These are phyloP conservation scores for Mythimna lalbum DNA, from an alignment of 2,888 invertebrate genomes.

Conservation along the genomic window DNA sequence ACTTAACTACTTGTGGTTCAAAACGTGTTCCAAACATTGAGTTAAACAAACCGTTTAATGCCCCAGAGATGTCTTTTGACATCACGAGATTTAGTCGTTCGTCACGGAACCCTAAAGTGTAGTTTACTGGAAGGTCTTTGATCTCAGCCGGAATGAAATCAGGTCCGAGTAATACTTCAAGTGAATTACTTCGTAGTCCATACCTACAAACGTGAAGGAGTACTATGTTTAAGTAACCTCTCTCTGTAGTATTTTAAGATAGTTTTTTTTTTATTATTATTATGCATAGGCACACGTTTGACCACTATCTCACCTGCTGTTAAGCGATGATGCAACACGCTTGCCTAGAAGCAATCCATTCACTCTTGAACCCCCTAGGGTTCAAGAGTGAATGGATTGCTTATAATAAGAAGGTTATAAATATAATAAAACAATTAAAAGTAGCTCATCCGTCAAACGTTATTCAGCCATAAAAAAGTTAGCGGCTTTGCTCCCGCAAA, in stretches of 20 bases:
- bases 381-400: too few relatives aligned
- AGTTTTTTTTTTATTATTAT: not conserved
- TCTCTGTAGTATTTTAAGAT: not conserved
- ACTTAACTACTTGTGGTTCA: not conserved
- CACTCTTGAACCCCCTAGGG: too few relatives aligned
- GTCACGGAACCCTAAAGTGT: slow-evolving; percentile 10
- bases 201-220: slow-evolving; percentile 6
- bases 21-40: not conserved
- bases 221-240: not conserved
- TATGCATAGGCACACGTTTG: too few relatives aligned
- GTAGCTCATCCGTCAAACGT: too few relatives aligned
- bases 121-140: slow-evolving; percentile 24
- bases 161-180: slow-evolving; percentile 10
- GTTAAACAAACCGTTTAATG: not conserved
- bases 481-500: too few relatives aligned
- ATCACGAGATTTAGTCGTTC: not conserved
- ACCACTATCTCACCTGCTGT: too few relatives aligned
- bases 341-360: too few relatives aligned
- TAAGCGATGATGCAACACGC: too few relatives aligned
- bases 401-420: too few relatives aligned
- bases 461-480: too few relatives aligned
- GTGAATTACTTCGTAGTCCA: slow-evolving; percentile 26
- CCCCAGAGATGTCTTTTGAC: slow-evolving; percentile 14
- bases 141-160: slow-evolving; percentile 19
- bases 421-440: too few relatives aligned